phyloP scores from a whole-genome alignment of 2,797 vertebrate species.

The Alcedo quadribrachys region DNA sequence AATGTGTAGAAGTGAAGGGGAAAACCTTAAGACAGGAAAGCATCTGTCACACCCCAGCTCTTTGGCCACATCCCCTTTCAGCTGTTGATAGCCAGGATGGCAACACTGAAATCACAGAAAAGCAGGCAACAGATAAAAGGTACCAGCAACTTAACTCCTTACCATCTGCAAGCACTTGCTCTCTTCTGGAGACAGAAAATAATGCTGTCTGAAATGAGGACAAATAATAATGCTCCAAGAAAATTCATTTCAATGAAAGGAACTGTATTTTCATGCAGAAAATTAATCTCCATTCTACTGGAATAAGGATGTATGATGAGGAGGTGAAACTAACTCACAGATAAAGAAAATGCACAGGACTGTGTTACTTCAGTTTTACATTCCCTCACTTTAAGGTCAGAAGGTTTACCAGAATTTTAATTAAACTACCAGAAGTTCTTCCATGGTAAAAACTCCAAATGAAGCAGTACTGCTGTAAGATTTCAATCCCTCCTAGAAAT shows the following conservation, averaged over 20 bases:
- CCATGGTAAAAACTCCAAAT: neutral
- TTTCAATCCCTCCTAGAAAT: neutral
- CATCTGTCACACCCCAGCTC: neutral
- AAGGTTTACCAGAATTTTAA: slow-evolving; percentile 16
- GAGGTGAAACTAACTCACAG: neutral
- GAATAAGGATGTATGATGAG: fast-evolving
- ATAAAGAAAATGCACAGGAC: neutral
- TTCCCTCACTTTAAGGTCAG: neutral
- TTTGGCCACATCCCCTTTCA: neutral
- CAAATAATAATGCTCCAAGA: neutral
- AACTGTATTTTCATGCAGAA: neutral
- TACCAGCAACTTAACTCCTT: neutral
- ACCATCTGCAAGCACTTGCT: neutral
- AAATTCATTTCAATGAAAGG: neutral
- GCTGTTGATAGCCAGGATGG: neutral
- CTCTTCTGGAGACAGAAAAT: neutral
- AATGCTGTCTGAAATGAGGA: neutral
- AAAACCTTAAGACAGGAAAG: neutral
- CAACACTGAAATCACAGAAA: neutral
- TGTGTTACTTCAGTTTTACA: neutral
- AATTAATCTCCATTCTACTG: neutral
- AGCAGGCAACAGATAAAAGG: neutral
- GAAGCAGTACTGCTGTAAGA: neutral
- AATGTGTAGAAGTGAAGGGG: neutral
- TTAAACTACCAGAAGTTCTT: slow-evolving; percentile 6